phyloP scores from a whole-genome alignment of 2,113 vertebrate species.

The Microtus montanus region DNA sequence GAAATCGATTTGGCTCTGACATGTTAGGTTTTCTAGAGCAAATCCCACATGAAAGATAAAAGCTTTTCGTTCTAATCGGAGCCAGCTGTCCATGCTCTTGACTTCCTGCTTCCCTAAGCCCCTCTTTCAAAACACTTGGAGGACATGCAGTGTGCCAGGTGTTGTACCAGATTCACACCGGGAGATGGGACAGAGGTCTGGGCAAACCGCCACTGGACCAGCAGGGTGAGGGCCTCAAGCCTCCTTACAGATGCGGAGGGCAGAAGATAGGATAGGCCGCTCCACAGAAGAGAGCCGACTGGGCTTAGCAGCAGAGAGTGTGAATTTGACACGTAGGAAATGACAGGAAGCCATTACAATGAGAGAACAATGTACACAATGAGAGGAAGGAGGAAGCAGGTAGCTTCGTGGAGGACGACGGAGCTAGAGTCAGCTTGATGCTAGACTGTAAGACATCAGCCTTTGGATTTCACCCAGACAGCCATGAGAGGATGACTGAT shows the following conservation, averaged over 20 bases:
- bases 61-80: slow-evolving; percentile 65
- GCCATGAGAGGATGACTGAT: not conserved
- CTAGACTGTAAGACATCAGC: not conserved
- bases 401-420: not conserved
- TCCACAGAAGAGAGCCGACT: not conserved
- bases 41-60: slow-evolving; percentile 63
- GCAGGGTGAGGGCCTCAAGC: no score
- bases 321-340: not conserved
- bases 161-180: slow-evolving; percentile 7
- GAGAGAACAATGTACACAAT: not conserved
- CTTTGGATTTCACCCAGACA: slow-evolving; percentile 18
- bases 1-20: slow-evolving; percentile 68
- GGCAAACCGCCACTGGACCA: not conserved
- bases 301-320: not conserved
- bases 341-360: not conserved
- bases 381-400: not conserved
- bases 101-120: slow-evolving; percentile 39
- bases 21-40: slow-evolving; percentile 64
- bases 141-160: slow-evolving; percentile 13
- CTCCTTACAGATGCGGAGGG: not conserved
- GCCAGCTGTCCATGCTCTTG: slow-evolving; percentile 19
- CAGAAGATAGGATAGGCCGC: not conserved
- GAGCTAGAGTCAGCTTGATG: not conserved
- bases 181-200: not conserved
- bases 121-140: slow-evolving; percentile 36